phyloP scores from a whole-genome alignment of 2,797 vertebrate species.

The Onychomys torridus region DNA sequence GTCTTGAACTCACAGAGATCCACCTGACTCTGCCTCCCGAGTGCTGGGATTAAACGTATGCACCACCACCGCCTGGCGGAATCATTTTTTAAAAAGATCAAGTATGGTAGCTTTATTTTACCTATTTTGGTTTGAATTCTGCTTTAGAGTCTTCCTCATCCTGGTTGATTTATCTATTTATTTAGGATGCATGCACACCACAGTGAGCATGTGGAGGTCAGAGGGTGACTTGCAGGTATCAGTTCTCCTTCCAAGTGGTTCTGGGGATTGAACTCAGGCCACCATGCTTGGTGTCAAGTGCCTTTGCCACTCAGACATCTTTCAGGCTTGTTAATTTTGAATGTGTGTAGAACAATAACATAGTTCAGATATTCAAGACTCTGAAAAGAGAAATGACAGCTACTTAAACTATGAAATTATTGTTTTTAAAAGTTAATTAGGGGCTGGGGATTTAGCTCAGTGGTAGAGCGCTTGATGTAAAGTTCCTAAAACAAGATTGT shows the following conservation, averaged over 20 bases:
- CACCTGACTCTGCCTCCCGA: too few species aligned
- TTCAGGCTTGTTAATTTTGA: background rate
- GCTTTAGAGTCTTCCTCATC: background rate
- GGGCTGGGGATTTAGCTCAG: too few species aligned
- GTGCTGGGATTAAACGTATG: too few species aligned
- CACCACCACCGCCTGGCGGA: too few species aligned
- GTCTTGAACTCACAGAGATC: too few species aligned
- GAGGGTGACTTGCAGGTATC: background rate
- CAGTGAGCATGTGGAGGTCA: background rate
- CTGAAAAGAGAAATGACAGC: background rate
- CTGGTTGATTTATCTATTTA: background rate
- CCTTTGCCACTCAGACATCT: background rate
- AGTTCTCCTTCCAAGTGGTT: background rate
- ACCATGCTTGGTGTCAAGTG: background rate
- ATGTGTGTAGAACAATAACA: background rate
- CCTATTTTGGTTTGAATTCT: background rate
- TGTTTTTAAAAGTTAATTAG: background rate
- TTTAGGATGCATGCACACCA: background rate
- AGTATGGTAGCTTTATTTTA: background rate
- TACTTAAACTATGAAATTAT: background rate
- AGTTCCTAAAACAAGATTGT: conserved; percentile 41
- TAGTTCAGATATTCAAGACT: background rate
- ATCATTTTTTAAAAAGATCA: background rate
- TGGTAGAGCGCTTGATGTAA: too few species aligned
- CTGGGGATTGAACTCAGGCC: background rate